Base-by-base conservation (phyloP, 2,113 vertebrate genomes). In the Muscicapa adusta region DNA sequence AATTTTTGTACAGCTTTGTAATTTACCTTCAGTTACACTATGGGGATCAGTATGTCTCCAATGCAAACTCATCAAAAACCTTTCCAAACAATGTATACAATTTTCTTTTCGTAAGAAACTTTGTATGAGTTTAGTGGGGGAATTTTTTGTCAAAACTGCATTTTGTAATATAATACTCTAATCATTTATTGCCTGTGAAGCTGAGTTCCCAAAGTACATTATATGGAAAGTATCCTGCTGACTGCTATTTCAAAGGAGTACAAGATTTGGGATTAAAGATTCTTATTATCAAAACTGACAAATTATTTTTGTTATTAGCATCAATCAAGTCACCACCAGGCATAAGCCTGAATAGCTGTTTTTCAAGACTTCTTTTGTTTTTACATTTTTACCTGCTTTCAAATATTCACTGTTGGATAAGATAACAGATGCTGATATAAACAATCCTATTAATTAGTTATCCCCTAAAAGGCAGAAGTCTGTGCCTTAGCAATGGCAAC, bases 221-320 rank as follows among this genome's bases (percentile, higher is more conserved):
- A 92, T 68, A 47, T 38, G 47, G 62, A 89, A 71, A 84, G 14
- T 40, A 92, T 80, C 28, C 53, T 62, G 33, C 79, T 94, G 45
- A 62, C 28, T 31, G 53, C 66, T 62, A 29, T 92, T 94, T 96
- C 65, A 83, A 75, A 85, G 18, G 12, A 77, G 20, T 33, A 70
- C 0, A 5, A 33, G n/a, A 61, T 67, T 67, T 71, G 28, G 82
- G 80, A 96, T 95, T 85, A 77, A 65, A 83, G 60, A 90, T 71
- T 63, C 56, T 92, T 31, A 86, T 94, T 84, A 97, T 81, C 85
- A 97, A 92, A 97, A 92, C 31, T 54, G 79, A 88, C 33, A 95
- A 87, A 83, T 89, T 89, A 66, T 78, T 82, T 85, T 92, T 88
- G 89, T 94, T 94, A 94, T 79, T 94, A 96, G 94, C 88, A 92